Evolutionary conservation across 2,113 vertebrate species (phyloP).

Genomic region (Lipophrys pholis): DNA sequence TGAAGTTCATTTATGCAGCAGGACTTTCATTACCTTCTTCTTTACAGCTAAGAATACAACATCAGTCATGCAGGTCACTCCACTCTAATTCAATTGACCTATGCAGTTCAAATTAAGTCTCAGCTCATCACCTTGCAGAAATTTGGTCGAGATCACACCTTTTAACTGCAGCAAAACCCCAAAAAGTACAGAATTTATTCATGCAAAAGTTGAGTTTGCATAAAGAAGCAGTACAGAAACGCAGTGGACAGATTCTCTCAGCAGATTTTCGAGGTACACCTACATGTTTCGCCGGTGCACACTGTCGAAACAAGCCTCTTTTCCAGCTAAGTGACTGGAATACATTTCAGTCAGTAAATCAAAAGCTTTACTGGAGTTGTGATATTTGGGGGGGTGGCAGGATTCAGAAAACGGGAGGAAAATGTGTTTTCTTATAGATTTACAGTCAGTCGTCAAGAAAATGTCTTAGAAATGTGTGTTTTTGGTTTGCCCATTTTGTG

Average conservation of each 20-base stretch:
- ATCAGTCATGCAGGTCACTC: neutral
- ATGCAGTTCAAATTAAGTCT: constrained; percentile 4
- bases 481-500: too few species aligned
- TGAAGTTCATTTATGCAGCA: neutral
- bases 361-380: constrained; percentile 38
- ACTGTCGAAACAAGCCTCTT: constrained; percentile 5
- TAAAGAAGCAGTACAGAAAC: neutral
- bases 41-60: constrained; percentile 1
- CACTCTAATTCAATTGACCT: neutral
- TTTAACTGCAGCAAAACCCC: neutral
- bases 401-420: neutral
- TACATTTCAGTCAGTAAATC: constrained; percentile 47
- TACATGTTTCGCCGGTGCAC: constrained; percentile 1
- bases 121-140: constrained; percentile 3
- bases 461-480: constrained; percentile 2
- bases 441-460: constrained; percentile 28
- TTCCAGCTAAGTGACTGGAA: constrained; percentile 47
- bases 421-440: constrained; percentile 38
- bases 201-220: neutral
- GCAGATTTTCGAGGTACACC: neutral
- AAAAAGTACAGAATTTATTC: neutral
- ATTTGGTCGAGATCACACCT: neutral
- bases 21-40: constrained; percentile 11
- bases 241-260: neutral
- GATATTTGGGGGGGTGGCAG: constrained; percentile 16